These are phyloP conservation scores for Polydrusus tereticollis DNA, from an alignment of 2,888 invertebrate genomes.

Conservation along the genomic window DNA sequence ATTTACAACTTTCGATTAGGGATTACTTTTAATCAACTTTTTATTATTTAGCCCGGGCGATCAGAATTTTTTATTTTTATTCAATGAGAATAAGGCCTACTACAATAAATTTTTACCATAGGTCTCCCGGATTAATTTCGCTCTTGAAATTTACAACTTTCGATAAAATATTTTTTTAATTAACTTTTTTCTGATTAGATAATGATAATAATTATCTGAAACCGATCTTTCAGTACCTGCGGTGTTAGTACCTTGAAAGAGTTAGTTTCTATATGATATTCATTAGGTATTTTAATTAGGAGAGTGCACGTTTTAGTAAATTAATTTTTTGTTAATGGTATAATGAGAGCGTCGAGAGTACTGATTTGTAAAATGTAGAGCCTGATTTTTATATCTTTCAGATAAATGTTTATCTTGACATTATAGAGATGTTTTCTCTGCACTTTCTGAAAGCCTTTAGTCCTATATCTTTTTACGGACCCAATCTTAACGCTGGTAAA, in stretches of 20 bases:
- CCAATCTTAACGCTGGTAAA: constrained; percentile 4
- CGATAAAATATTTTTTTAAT: constrained; percentile 8
- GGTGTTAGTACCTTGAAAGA: not conserved
- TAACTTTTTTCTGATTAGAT: constrained; percentile 12
- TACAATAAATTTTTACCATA: too few species aligned
- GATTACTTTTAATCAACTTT: constrained; percentile 4
- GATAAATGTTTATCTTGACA: too few species aligned
- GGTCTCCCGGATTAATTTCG: not conserved
- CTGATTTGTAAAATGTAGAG: too few species aligned
- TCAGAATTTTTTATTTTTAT: too few species aligned
- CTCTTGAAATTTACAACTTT: constrained; percentile 15
- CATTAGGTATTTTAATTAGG: constrained; percentile 16
- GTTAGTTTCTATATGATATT: constrained; percentile 18
- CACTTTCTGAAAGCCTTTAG: not conserved
- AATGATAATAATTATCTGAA: not conserved
- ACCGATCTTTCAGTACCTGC: not conserved
- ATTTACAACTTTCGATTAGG: constrained; percentile 15
- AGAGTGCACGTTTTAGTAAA: not conserved
- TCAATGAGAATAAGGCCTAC: too few species aligned
- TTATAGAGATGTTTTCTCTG: too few species aligned
- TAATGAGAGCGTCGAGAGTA: too few species aligned
- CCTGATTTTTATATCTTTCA: too few species aligned
- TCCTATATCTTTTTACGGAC: not conserved
- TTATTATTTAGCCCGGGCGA: not conserved
- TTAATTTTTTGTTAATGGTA: not conserved